Percentiles rank a stretch among this genome's conserved stretches.
Conservation (phyloP, 1,140 invertebrate genomes). For the Calliopsis andreniformis region DNA sequence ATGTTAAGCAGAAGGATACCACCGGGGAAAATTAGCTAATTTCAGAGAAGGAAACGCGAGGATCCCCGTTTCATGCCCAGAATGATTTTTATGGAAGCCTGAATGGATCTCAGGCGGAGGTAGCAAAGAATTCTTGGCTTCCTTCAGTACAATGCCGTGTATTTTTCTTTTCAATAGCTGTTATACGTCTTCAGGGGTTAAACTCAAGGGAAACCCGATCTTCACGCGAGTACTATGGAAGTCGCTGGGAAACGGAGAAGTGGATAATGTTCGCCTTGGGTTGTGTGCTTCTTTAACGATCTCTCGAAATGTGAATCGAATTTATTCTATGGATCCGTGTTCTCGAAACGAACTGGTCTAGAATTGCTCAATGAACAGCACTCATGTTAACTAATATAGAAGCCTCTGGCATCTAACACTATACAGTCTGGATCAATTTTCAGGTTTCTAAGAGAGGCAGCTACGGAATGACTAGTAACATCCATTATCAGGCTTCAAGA, state of each 20-base stretch:
- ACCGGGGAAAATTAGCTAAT: background rate
- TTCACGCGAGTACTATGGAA: background rate
- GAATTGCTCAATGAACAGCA: background rate
- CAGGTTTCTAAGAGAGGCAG: too few species aligned
- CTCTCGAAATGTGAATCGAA: background rate
- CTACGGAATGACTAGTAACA: too few species aligned
- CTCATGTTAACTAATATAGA: too few species aligned
- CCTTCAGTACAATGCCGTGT: background rate
- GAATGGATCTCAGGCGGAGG: background rate
- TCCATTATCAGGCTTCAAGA: too few species aligned
- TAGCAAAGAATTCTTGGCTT: background rate
- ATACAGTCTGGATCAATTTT: too few species aligned
- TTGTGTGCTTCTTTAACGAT: slow-evolving; percentile 3
- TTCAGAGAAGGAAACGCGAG: background rate
- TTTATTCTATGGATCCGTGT: background rate
- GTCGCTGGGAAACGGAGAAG: background rate
- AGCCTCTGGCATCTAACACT: too few species aligned
- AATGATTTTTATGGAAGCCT: background rate
- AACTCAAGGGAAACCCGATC: slow-evolving; percentile 5
- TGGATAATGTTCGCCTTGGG: background rate
- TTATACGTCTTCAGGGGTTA: background rate
- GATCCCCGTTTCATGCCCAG: background rate
- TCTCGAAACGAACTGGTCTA: background rate
- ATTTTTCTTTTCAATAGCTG: background rate
- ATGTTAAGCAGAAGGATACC: background rate